Evolutionary conservation across 2,113 vertebrate genomes (phyloP), one percentile per base, ranked within the genome.

Genomic region (Sinocyclocheilus maitianheensis): DNA sequence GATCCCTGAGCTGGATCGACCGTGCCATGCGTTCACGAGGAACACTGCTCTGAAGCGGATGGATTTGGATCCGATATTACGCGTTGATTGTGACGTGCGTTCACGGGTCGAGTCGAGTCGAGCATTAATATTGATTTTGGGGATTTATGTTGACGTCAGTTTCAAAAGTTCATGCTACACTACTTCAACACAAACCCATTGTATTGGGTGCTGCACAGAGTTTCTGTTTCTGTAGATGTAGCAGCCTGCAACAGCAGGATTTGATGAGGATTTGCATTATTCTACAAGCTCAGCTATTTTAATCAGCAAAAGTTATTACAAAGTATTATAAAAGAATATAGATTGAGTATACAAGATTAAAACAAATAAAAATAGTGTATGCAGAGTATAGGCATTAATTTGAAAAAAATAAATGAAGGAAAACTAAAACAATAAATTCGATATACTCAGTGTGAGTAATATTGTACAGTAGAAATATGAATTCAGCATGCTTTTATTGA

Each of bases 11-110:
- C 37, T 43, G 58, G 46, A 55, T 53, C 48, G 26, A 53, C 13
- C n/a, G 46, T 77, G 48, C 80, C 80, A 69, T 82, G 80, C 26
- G 80, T 82, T 82, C 63, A 12, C 3, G 24, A 67, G 43, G 80
- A 82, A 69, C 8, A 37, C 58, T 3, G 58, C 43, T 46, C 12
- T 8, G 2, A 26, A 67, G 48, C 60, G 18, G 18, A 82, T 69
- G 40, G 62, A 69, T 82, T 13, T 51, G 48, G 48, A 51, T 51
- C 48, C 48, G 48, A 51, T 51, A 48, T 11, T n/a, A 37, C 22
- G 11, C 11, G 48, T 3, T 51, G 48, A 51, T 51, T 51, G 12
- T 48, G 46, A 48, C 78, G 78, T 22, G 78, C 78, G 58, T 65
- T 46, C 2, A 4, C 46, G 78, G 7, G 18, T 51, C 48, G 48